Percentiles rank a stretch among this genome's conserved stretches.
These are phyloP conservation scores for Pseudomyrmex cubaensis DNA, from an alignment of 1,140 invertebrate species.

Conservation along the genomic window DNA sequence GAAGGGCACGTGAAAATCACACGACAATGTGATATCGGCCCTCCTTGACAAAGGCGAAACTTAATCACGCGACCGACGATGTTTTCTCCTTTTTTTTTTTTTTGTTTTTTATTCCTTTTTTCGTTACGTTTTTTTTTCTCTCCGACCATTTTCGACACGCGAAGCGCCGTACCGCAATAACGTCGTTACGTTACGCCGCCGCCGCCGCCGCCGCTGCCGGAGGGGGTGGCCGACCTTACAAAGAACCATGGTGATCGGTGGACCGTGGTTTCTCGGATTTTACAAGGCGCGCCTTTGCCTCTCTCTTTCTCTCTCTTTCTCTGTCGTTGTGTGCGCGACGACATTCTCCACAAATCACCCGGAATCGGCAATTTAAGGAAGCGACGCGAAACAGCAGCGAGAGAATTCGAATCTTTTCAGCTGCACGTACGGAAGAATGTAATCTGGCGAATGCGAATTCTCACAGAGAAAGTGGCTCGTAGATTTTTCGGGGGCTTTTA, in stretches of 20 bases:
- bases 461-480: slow-evolving; percentile 37
- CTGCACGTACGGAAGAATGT: slow-evolving; percentile 34
- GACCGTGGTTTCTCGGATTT: slow-evolving; percentile 39
- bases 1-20: slow-evolving; percentile 33
- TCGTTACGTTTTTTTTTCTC: not conserved
- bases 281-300: slow-evolving; percentile 19
- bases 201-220: no score
- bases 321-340: no score
- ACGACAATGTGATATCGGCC: slow-evolving; percentile 35
- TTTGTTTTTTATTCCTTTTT: not conserved
- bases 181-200: slow-evolving; percentile 6
- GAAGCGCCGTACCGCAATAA: slow-evolving; percentile 24
- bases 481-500: slow-evolving; percentile 37
- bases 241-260: slow-evolving; percentile 41
- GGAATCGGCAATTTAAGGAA: slow-evolving; percentile 60
- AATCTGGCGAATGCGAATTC: slow-evolving; percentile 60
- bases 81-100: not conserved
- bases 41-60: slow-evolving; percentile 52
- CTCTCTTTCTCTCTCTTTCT: not conserved
- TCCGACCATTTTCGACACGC: slow-evolving; percentile 37
- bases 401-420: slow-evolving; percentile 46
- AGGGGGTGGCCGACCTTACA: not conserved
- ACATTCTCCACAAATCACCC: slow-evolving; percentile 36
- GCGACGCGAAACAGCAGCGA: slow-evolving; percentile 56
- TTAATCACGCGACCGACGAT: slow-evolving; percentile 46